Evolutionary conservation across 1,140 invertebrate genomes (phyloP), one percentile per base, ranked within the genome.

Genomic region (Ruditapes philippinarum): DNA sequence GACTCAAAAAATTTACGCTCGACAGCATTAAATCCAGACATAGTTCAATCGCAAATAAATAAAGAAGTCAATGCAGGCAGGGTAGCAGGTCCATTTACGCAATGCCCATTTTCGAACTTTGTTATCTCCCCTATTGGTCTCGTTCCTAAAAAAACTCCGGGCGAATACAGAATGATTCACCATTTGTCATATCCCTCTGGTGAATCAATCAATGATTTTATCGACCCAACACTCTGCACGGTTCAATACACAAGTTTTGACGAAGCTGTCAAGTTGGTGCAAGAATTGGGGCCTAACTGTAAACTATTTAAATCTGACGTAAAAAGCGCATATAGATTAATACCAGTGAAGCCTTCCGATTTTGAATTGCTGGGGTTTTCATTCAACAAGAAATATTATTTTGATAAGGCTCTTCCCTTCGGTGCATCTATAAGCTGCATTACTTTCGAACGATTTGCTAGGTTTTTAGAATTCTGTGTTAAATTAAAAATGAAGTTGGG

Each of bases 311-410:
- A 83, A 42, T 31, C 45, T n/a, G 80, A 84, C 14, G 73, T 73
- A 7, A 57, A 57, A 28, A 65, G 14, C 62, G 70, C 45, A 74
- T 73, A 74, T 49, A 12, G 68, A 51, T 60, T 78, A 11, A 12
- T 87, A 12, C 85, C 85, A 33, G 9, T 87, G 22, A 11, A 38
- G 0, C 73, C 70, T 22, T 11, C 38, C 19, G 73, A 87, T 45
- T 87, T 87, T 79, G 54, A 79, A 1, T 40, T 31, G 28, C 19
- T 81, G 7, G 85, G 74, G 0, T 87, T 78, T 36, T 38, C 49
- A 40, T 88, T 70, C 49, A 65, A 62, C 31, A 12, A 19, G 65
- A 25, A 17, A n/a, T n/a, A n/a, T n/a, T n/a, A n/a, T n/a, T n/a
- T n/a, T n/a, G n/a, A n/a, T n/a, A n/a, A n/a, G n/a, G n/a, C n/a